Base-by-base conservation (phyloP, 1,140 invertebrate species). In the Hylaeus anthracinus region DNA sequence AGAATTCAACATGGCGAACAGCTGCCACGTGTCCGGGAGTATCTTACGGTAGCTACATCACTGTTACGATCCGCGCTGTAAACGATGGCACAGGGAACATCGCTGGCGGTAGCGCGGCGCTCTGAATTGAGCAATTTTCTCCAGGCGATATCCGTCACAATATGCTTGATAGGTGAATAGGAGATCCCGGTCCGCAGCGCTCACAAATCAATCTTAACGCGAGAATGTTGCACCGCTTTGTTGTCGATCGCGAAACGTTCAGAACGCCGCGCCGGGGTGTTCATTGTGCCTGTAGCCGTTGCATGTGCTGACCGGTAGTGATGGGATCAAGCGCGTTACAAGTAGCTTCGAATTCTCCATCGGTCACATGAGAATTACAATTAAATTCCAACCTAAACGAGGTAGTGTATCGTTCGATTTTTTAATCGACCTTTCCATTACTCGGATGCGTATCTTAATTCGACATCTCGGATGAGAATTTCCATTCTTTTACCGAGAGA, bases 111-210 rank as follows among this genome's bases (percentile, higher is more conserved):
- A 74, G 72, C 78, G 48, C 43, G 53, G 41, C 51, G 72, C 41
- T 76, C 80, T 86, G 79, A 86, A 85, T 86, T 85, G 84, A 86
- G 84, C 81, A 86, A 86, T 86, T 86, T 85, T 85, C 81, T 85
- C 66, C 79, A 73, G 69, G 65, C 70, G 74, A 64, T 77, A 85
- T 63, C 66, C 69, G 78, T 72, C 79, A 65, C 79, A 77, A 78
- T 74, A 79, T 72, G 69, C 78, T 85, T 85, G 79, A 85, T 79
- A 75, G 60, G 26, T 85, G 83, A 86, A 85, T 82, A 82, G 79
- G 72, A 61, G 58, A 82, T 79, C 65, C 85, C 72, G 76, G 41
- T n/a, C 64, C 77, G 70, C 60, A n/a, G 45, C 66, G 69, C 79
- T 81, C 73, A 72, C 84, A 82, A 85, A 85, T 82, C 83, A 86